phyloP scores from a whole-genome alignment of 2,113 vertebrate genomes.

The Percopsis transmontana region DNA sequence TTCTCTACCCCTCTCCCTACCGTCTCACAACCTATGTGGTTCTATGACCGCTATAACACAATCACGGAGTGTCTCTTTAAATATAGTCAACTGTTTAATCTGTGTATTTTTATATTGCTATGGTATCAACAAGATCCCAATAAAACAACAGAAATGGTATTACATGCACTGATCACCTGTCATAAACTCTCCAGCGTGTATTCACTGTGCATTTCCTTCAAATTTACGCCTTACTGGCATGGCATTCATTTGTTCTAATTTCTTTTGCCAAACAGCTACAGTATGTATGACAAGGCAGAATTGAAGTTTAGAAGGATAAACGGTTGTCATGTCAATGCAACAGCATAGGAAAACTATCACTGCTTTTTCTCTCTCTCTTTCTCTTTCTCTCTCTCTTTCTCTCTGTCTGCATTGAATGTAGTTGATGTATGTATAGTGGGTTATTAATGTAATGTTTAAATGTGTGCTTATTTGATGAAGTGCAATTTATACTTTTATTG shows the following conservation, averaged over 20 bases:
- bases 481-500: conserved; percentile 74
- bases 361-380: conserved; percentile 24
- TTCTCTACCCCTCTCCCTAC: too few species aligned
- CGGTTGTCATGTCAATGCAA: conserved; percentile 39
- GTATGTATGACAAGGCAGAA: conserved; percentile 22
- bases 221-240: conserved; percentile 40
- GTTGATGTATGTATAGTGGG: conserved; percentile 77
- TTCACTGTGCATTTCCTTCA: conserved; percentile 44
- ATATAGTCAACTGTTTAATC: too few species aligned
- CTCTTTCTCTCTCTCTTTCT: conserved; percentile 30
- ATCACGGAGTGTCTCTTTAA: too few species aligned
- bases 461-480: conserved; percentile 74
- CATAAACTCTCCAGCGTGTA: neutral
- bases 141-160: conserved; percentile 7
- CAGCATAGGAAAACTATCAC: conserved; percentile 15
- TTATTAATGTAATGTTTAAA: conserved; percentile 72
- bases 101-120: too few species aligned
- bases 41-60: too few species aligned
- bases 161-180: neutral
- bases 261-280: conserved; percentile 34
- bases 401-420: conserved; percentile 79
- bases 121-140: too few species aligned
- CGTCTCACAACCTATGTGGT: too few species aligned
- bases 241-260: conserved; percentile 38
- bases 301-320: conserved; percentile 24